These are phyloP conservation scores for Drosophila hamatofila DNA, from an alignment of 2,888 invertebrate species.

Conservation along the genomic window DNA sequence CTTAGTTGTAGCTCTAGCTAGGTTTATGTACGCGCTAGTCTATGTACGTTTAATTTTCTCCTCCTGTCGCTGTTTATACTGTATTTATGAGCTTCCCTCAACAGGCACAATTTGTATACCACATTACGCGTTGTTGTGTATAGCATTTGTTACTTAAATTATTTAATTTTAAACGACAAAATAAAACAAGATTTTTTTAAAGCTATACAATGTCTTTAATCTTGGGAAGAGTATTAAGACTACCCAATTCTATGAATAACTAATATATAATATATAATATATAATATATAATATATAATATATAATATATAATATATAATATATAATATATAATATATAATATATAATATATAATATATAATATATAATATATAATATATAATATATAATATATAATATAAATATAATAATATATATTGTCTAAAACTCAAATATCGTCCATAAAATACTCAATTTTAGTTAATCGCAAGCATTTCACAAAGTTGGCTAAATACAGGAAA, in stretches of 20 bases:
- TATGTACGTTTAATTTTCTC: slow-evolving; percentile 66
- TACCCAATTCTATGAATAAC: too few species aligned
- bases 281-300: too few species aligned
- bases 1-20: slow-evolving; percentile 64
- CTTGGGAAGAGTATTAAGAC: too few species aligned
- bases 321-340: not conserved
- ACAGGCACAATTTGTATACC: slow-evolving; percentile 28
- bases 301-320: too few species aligned
- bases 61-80: slow-evolving; percentile 33
- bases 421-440: not conserved
- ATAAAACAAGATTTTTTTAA: slow-evolving; percentile 31
- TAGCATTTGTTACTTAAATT: slow-evolving; percentile 67
- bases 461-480: slow-evolving; percentile 1
- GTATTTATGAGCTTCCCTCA: slow-evolving; percentile 49
- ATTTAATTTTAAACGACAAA: slow-evolving; percentile 63
- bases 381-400: not conserved
- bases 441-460: not conserved
- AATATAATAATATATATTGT: not conserved
- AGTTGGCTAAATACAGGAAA: too few species aligned
- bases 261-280: too few species aligned
- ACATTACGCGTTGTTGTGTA: slow-evolving; percentile 51
- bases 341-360: not conserved
- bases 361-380: not conserved
- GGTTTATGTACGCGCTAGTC: slow-evolving; percentile 74
- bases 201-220: not conserved